These are phyloP conservation scores for Tamandua tetradactyla DNA, from an alignment of 2,797 vertebrate genomes.

Conservation along the genomic window DNA sequence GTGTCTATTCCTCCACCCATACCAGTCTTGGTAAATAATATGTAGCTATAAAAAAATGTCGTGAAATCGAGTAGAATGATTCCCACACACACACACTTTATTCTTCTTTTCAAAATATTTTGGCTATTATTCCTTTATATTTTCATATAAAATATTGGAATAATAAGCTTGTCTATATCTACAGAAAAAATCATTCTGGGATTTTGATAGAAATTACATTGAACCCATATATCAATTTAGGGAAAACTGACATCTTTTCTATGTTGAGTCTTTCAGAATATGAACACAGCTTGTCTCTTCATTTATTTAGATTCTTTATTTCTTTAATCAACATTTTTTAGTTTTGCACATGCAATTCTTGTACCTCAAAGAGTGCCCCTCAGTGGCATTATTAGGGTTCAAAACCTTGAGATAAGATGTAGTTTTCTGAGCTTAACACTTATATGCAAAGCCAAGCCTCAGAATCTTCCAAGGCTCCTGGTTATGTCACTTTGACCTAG, in stretches of 20 bases:
- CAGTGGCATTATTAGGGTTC: background rate
- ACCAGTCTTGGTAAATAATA: background rate
- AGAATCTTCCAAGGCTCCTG: slow-evolving; percentile 63
- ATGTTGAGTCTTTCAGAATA: background rate
- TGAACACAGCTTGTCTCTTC: background rate
- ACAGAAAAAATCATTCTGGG: background rate
- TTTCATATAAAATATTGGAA: background rate
- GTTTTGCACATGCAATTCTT: background rate
- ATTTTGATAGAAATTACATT: background rate
- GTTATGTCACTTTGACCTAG: slow-evolving; percentile 68
- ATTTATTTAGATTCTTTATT: background rate
- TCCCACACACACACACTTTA: background rate
- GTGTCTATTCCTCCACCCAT: background rate
- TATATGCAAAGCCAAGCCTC: slow-evolving; percentile 39
- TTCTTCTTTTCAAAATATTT: background rate
- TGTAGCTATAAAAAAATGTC: background rate
- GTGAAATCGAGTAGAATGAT: background rate
- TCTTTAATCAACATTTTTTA: background rate
- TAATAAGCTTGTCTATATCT: background rate
- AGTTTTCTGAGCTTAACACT: background rate
- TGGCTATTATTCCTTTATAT: background rate
- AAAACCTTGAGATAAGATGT: background rate
- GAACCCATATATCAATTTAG: background rate
- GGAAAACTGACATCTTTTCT: background rate
- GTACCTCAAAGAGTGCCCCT: background rate